A percentile compares a stretch with the other conserved stretches of the same genome.
Evolutionary conservation across 1,140 invertebrate species (phyloP).

Genomic region (Phymorhynchus buccinoides): DNA sequence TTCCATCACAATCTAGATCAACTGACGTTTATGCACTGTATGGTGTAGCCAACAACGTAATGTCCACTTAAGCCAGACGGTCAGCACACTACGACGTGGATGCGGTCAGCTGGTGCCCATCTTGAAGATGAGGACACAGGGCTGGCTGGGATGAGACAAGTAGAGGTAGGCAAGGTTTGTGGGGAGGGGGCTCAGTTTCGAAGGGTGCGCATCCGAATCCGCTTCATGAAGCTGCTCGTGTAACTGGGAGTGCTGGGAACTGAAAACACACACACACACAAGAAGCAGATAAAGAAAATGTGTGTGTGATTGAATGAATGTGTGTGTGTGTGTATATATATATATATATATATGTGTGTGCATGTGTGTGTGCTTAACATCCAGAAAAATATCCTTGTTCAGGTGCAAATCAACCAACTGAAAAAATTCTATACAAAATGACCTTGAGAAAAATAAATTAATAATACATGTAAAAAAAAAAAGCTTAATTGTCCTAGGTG

Average conservation of each 20-base stretch:
- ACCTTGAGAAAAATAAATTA: too few species aligned
- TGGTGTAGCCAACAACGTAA: neutral
- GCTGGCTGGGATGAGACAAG: neutral
- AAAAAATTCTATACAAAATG: too few species aligned
- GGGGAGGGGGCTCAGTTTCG: neutral
- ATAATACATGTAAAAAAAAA: too few species aligned
- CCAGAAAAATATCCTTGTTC: too few species aligned
- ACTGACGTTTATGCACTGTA: neutral
- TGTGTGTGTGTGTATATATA: neutral
- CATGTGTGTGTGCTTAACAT: too few species aligned
- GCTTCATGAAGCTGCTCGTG: neutral
- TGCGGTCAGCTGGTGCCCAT: neutral
- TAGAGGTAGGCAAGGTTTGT: conserved; percentile 21
- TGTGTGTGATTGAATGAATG: neutral
- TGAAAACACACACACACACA: neutral
- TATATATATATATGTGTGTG: neutral
- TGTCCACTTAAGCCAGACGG: neutral
- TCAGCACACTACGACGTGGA: neutral
- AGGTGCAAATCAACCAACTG: too few species aligned
- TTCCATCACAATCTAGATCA: neutral
- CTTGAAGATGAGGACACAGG: neutral
- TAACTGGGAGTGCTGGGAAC: conserved; percentile 22
- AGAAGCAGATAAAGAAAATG: neutral
- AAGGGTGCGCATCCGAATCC: neutral
- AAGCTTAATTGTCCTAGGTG: too few species aligned